Evolutionary conservation across 2,113 vertebrate species (phyloP).

Genomic region (Hirundichthys speculiger): DNA sequence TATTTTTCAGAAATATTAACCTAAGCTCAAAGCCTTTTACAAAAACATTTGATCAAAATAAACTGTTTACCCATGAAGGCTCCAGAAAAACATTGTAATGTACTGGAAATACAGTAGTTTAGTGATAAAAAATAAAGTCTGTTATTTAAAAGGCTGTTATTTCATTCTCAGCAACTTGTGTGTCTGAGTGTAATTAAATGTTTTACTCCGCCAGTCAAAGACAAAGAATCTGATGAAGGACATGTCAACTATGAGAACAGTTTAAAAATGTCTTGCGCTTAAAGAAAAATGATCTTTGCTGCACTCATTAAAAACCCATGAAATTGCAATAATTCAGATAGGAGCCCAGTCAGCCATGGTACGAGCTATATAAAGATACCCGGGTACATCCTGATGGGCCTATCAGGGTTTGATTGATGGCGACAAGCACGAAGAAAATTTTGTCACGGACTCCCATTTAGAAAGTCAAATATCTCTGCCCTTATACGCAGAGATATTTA

Average conservation of each 20-base stretch:
- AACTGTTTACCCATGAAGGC: too few relatives aligned
- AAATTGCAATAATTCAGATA: constrained; percentile 42
- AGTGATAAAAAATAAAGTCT: too few relatives aligned
- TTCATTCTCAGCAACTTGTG: constrained; percentile 12
- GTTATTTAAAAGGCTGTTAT: too few relatives aligned
- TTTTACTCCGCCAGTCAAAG: constrained; percentile 9
- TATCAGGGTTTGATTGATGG: constrained; percentile 21
- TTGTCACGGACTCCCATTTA: constrained; percentile 13
- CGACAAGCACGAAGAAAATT: constrained; percentile 27
- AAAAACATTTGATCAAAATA: too few relatives aligned
- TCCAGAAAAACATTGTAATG: too few relatives aligned
- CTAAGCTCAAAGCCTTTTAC: too few relatives aligned
- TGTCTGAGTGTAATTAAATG: not conserved
- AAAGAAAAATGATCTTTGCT: not conserved
- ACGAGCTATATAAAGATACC: constrained; percentile 17
- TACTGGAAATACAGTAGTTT: too few relatives aligned
- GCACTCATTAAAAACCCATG: constrained; percentile 37
- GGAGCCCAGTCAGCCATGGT: constrained; percentile 3
- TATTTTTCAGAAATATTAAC: too few relatives aligned
- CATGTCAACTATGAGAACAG: not conserved
- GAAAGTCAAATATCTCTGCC: not conserved
- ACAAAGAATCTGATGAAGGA: constrained; percentile 12
- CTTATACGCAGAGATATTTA: too few relatives aligned
- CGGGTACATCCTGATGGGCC: too few relatives aligned
- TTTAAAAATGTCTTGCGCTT: too few relatives aligned